phyloP scores from a whole-genome alignment of 2,888 invertebrate species.

The Strigamia crassipes region DNA sequence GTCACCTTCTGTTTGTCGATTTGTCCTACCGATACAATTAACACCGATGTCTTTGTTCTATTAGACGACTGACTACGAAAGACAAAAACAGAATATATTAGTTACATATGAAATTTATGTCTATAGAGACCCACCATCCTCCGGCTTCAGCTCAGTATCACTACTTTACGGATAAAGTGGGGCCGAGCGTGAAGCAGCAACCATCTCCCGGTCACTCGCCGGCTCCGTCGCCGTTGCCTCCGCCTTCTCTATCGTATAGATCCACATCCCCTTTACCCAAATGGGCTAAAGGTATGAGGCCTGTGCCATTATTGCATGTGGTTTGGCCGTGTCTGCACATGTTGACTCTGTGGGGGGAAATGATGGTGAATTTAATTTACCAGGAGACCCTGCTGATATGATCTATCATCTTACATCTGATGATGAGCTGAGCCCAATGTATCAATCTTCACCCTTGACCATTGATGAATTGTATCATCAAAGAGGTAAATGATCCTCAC shows the following conservation, averaged over 20 bases:
- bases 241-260: constrained; percentile 51
- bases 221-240: constrained; percentile 51
- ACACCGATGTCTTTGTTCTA: background rate
- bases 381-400: constrained; percentile 66
- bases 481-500: constrained; percentile 41
- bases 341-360: background rate
- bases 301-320: background rate
- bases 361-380: constrained; percentile 48
- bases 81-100: background rate
- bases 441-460: constrained; percentile 43
- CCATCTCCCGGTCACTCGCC: constrained; percentile 50
- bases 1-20: no score
- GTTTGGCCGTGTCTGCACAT: no score
- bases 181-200: constrained; percentile 50
- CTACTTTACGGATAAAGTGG: constrained; percentile 51
- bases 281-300: constrained; percentile 65
- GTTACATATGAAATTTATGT: background rate
- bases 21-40: background rate
- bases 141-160: constrained; percentile 49
- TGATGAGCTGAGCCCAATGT: background rate
- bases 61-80: background rate
- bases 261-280: constrained; percentile 62
- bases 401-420: constrained; percentile 59
- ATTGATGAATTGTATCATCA: constrained; percentile 47
- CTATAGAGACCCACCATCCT: background rate